These are phyloP conservation scores for Hippoglossus stenolepis DNA, from an alignment of 2,113 vertebrate genomes.

Conservation along the genomic window DNA sequence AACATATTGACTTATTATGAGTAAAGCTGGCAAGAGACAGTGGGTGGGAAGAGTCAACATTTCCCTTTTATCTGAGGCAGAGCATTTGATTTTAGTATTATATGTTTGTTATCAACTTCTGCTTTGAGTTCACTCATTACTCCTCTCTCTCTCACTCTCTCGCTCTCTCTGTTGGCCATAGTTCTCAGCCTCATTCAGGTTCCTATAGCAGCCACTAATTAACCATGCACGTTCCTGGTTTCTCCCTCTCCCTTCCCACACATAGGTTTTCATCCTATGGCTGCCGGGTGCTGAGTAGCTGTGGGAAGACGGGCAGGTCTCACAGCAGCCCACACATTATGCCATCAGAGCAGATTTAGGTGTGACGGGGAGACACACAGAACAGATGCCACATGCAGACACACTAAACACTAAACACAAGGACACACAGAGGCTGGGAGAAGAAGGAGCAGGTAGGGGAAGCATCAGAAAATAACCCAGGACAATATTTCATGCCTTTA, in stretches of 20 bases:
- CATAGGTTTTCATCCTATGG: background rate
- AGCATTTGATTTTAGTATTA: slow-evolving; percentile 16
- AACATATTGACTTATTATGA: slow-evolving; percentile 30
- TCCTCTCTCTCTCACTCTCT: background rate
- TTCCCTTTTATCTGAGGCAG: slow-evolving; percentile 45
- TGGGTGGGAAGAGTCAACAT: slow-evolving; percentile 71
- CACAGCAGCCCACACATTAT: slow-evolving; percentile 58
- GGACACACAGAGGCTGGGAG: slow-evolving; percentile 8
- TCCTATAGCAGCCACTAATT: slow-evolving; percentile 48
- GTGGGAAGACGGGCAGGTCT: slow-evolving; percentile 48
- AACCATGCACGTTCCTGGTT: slow-evolving; percentile 16
- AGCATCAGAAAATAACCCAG: slow-evolving; percentile 33
- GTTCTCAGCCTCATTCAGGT: slow-evolving; percentile 28
- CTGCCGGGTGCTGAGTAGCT: slow-evolving; percentile 1
- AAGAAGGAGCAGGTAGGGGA: slow-evolving; percentile 23
- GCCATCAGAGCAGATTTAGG: slow-evolving; percentile 58
- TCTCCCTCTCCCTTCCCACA: slow-evolving; percentile 39
- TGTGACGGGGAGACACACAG: slow-evolving; percentile 57
- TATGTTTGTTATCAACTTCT: slow-evolving; percentile 68
- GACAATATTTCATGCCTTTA: slow-evolving; percentile 35
- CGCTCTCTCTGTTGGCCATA: slow-evolving; percentile 4
- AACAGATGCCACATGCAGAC: slow-evolving; percentile 42
- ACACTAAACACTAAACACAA: slow-evolving; percentile 15
- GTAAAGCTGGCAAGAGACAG: slow-evolving; percentile 14
- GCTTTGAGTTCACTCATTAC: slow-evolving; percentile 46